phyloP scores from a whole-genome alignment of 2,888 invertebrate species.

The Spilarctia lutea region DNA sequence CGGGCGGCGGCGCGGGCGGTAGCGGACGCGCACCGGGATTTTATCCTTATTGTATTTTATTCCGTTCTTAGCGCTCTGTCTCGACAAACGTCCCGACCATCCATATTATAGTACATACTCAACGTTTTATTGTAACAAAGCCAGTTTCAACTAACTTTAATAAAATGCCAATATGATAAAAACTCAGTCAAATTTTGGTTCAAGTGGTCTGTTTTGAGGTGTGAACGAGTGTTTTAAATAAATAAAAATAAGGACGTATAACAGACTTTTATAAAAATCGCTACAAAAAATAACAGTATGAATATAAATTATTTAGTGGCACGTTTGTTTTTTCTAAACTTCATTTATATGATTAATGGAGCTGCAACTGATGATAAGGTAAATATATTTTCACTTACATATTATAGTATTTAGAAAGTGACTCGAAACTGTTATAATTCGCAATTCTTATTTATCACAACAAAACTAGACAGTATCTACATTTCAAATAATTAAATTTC shows the following conservation, averaged over 20 bases:
- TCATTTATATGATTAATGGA: conserved; percentile 70
- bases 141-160: conserved; percentile 55
- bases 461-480: background rate
- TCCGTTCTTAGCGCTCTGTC: conserved; percentile 77
- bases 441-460: background rate
- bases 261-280: conserved; percentile 47
- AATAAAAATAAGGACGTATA: conserved; percentile 53
- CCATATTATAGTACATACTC: conserved; percentile 57
- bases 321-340: conserved; percentile 72
- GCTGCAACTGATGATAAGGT: conserved; percentile 76
- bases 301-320: conserved; percentile 73
- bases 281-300: conserved; percentile 67
- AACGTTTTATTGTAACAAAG: conserved; percentile 62
- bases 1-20: conserved; percentile 55
- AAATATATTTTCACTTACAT: conserved; percentile 47
- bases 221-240: conserved; percentile 70
- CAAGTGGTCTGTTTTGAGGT: conserved; percentile 68
- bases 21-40: conserved; percentile 64
- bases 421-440: background rate
- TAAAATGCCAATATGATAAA: conserved; percentile 76
- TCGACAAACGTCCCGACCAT: conserved; percentile 71
- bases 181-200: conserved; percentile 59
- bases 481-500: background rate
- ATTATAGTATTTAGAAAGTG: conserved; percentile 2
- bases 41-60: conserved; percentile 81